phyloP scores from a whole-genome alignment of 2,113 vertebrate species.

The Isurus oxyrinchus region DNA sequence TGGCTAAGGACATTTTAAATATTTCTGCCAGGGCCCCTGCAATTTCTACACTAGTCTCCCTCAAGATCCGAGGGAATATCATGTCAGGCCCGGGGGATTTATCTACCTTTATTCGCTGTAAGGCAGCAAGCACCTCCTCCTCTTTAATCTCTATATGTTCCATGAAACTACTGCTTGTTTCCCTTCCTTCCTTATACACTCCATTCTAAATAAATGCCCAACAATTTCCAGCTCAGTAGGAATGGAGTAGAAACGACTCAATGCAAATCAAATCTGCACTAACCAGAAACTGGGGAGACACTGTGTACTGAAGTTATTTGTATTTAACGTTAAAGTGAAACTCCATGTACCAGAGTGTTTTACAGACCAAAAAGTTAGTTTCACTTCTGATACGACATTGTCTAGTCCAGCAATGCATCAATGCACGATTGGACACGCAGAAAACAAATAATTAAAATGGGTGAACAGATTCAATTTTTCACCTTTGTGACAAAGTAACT shows the following conservation, averaged over 20 bases:
- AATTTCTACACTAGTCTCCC: too few species aligned
- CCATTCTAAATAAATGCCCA: neutral
- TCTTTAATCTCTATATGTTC: too few species aligned
- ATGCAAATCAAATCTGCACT: neutral
- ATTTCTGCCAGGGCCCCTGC: too few species aligned
- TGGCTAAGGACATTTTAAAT: too few species aligned
- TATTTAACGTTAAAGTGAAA: neutral
- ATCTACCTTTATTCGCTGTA: too few species aligned
- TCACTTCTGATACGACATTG: neutral
- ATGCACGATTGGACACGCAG: neutral
- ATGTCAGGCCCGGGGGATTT: too few species aligned
- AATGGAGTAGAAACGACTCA: neutral
- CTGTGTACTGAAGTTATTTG: neutral
- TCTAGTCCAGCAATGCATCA: neutral
- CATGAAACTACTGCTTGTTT: too few species aligned
- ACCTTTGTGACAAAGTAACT: neutral
- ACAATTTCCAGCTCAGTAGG: neutral
- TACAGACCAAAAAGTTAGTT: neutral
- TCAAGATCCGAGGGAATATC: too few species aligned
- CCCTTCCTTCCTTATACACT: too few species aligned
- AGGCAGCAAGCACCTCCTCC: too few species aligned
- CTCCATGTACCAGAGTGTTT: neutral
- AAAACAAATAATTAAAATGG: neutral
- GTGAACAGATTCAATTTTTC: neutral
- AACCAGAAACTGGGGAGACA: neutral